These are phyloP conservation scores for Cremastinae sp. DNA, from an alignment of 2,888 invertebrate species.

Conservation along the genomic window DNA sequence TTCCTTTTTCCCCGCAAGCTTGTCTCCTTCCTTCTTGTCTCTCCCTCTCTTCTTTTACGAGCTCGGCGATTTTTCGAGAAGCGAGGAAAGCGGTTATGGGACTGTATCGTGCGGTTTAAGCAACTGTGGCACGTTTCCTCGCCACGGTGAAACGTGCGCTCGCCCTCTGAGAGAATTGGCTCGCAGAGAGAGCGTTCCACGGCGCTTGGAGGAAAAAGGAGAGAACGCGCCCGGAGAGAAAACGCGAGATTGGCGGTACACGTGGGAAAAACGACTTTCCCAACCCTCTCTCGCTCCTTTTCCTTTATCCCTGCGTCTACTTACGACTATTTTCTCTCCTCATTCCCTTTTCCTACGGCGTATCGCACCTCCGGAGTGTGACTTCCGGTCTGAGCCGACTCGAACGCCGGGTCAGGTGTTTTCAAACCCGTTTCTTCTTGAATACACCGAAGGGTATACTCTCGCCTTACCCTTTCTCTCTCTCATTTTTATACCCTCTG, in stretches of 20 bases:
- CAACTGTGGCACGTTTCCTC: slow-evolving; percentile 51
- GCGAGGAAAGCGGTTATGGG: slow-evolving; percentile 26
- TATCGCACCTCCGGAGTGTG: slow-evolving; percentile 24
- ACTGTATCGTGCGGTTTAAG: slow-evolving; percentile 46
- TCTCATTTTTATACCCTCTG: background rate
- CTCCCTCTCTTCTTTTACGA: slow-evolving; percentile 32
- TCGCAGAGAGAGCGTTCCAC: slow-evolving; percentile 24
- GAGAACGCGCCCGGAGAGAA: slow-evolving; percentile 30
- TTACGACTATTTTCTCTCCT: background rate
- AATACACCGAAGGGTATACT: slow-evolving; percentile 63
- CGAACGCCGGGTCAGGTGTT: slow-evolving; percentile 63
- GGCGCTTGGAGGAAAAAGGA: slow-evolving; percentile 1
- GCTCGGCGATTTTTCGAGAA: slow-evolving; percentile 38
- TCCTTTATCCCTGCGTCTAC: slow-evolving; percentile 11
- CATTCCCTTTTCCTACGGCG: background rate
- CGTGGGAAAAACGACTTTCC: slow-evolving; percentile 59
- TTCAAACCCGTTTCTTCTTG: slow-evolving; percentile 59
- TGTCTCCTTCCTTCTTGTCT: background rate
- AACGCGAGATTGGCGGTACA: slow-evolving; percentile 63
- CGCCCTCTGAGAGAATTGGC: slow-evolving; percentile 55
- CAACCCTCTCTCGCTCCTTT: slow-evolving; percentile 16
- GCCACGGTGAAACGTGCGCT: slow-evolving; percentile 48
- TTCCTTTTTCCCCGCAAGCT: background rate
- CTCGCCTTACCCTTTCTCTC: slow-evolving; percentile 4
- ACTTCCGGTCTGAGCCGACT: slow-evolving; percentile 2